phyloP scores from a whole-genome alignment of 2,797 vertebrate genomes.

The Peromyscus attwateri region DNA sequence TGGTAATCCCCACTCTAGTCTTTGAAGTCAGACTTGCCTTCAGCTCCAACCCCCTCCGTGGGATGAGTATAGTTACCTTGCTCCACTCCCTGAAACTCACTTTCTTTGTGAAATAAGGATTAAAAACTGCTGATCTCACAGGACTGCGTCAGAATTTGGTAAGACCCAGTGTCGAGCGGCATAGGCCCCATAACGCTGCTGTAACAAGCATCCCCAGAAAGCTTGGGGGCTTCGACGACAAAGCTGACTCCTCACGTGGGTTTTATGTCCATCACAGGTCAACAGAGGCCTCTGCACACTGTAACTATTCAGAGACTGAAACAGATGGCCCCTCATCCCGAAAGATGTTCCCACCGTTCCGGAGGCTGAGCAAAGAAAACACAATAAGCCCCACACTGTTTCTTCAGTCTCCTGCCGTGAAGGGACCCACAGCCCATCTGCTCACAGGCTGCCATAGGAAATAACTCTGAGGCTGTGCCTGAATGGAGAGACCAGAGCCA shows the following conservation, averaged over 20 bases:
- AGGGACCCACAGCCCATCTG: not conserved
- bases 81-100: not conserved
- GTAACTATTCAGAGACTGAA: not conserved
- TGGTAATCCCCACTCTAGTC: not conserved
- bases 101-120: not conserved
- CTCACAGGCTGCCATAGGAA: not conserved
- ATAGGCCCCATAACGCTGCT: rapidly evolving
- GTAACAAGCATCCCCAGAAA: not conserved
- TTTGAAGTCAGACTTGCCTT: not conserved
- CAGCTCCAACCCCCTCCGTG: not conserved
- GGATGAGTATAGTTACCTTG: not conserved
- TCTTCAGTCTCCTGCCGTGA: not conserved
- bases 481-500: no score
- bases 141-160: not conserved
- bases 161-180: rapidly evolving
- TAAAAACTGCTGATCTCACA: not conserved
- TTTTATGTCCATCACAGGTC: not conserved
- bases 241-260: not conserved
- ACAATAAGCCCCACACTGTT: not conserved
- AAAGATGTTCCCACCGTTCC: conserved; percentile 12
- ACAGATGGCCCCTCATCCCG: not conserved
- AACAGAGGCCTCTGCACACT: not conserved
- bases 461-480: not conserved
- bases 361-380: conserved; percentile 21
- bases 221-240: rapidly evolving